Base-by-base conservation (phyloP, 2,888 invertebrate species). In the Philaethria dido region DNA sequence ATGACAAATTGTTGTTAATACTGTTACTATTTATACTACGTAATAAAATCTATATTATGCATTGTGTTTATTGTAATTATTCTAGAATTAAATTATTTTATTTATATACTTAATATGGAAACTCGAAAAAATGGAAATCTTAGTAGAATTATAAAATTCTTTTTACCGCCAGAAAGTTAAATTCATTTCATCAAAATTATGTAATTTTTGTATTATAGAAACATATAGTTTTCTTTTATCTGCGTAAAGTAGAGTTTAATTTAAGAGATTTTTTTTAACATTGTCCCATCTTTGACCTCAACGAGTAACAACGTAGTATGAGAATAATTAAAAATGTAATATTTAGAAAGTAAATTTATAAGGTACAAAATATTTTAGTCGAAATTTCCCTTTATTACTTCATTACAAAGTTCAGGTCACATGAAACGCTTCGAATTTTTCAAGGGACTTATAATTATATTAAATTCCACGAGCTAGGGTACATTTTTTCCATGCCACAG, bases 361-460 rank as follows among this genome's bases (percentile, higher is more conserved):
- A 25, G 57, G n/a, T 9, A 25, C 5, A n/a, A 57, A 59, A 45
- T 44, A 14, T 45, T 60, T 60, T 33, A 45, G 16, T 8, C 42
- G 5, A 16, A 60, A 29, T 13, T n/a, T 57, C 39, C 47, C 25
- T 16, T 47, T 64, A 57, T 57, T 47, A 57, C 47, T 48, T 47
- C 55, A 64, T 64, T 57, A 64, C 36, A 57, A 57, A 57, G 47
- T 57, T 64, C 45, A 60, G 36, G 64, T 57, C 57, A 57, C 55
- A 57, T 44, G 25, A 57, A 47, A 48, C 57, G 18, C 39, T 47
- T 47, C 16, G 45, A 57, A 57, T 64, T 57, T 64, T 64, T 64
- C 45, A 36, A 29, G 47, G 47, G 45, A 45, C 39, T 57, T 42
- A 22, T 57, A 25, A 55, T 60, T 60, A 45, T 64, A 64, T 64